Evolutionary conservation across 2,888 invertebrate species (phyloP).

Genomic region (Yponomeuta plumbellus): DNA sequence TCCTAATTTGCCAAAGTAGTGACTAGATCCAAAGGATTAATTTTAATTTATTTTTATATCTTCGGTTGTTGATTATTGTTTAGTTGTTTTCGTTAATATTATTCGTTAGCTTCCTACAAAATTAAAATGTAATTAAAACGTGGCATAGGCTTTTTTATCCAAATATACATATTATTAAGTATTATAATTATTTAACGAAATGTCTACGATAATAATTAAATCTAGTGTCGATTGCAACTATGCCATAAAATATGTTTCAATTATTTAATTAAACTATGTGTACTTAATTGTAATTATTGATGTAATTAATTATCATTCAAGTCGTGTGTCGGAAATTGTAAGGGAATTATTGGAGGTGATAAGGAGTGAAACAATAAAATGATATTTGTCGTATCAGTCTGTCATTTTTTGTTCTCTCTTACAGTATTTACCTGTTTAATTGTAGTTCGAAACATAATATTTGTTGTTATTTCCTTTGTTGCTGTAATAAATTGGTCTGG

Average conservation of each 20-base stretch:
- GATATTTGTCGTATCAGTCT: background rate
- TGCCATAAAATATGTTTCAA: slow-evolving; percentile 1
- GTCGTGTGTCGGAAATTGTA: background rate
- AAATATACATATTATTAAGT: too few relatives aligned
- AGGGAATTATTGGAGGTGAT: background rate
- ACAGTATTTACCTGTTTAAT: background rate
- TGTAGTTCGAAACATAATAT: too few relatives aligned
- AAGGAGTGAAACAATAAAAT: background rate
- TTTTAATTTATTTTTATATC: slow-evolving; percentile 22
- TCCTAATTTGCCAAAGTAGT: slow-evolving; percentile 43
- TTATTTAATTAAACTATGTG: background rate
- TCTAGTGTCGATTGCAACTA: background rate
- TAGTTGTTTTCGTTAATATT: slow-evolving; percentile 14
- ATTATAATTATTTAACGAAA: too few relatives aligned
- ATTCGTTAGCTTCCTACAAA: slow-evolving; percentile 1
- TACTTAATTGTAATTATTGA: background rate
- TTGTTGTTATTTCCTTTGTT: too few relatives aligned
- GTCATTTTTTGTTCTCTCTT: background rate
- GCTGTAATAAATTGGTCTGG: too few relatives aligned
- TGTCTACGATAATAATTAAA: too few relatives aligned
- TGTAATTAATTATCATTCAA: background rate
- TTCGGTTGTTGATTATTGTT: slow-evolving; percentile 31
- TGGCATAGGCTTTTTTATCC: too few relatives aligned
- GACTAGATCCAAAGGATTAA: slow-evolving; percentile 27
- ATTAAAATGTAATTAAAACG: background rate